Evolutionary conservation across 2,113 vertebrate genomes (phyloP).

Genomic region (Zingel zingel): DNA sequence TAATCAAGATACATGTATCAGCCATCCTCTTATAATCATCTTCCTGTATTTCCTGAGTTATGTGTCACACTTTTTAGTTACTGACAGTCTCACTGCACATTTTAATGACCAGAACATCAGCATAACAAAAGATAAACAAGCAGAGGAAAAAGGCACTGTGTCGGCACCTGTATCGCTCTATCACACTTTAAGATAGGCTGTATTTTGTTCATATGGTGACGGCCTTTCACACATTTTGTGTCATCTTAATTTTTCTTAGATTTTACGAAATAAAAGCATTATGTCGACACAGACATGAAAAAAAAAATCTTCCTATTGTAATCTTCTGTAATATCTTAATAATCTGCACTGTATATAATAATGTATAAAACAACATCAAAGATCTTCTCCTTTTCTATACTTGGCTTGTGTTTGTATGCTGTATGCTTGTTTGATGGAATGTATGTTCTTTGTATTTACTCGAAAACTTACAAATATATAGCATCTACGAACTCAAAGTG

Average conservation of each 20-base stretch:
- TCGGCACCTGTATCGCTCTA: conserved; percentile 25
- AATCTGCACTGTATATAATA: conserved; percentile 76
- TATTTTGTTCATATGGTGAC: conserved; percentile 44
- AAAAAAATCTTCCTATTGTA: conserved; percentile 31
- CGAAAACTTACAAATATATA: conserved; percentile 67
- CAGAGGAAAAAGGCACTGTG: conserved; percentile 28
- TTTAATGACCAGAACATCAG: conserved; percentile 61
- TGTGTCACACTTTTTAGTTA: conserved; percentile 58
- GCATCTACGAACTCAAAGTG: conserved; percentile 44
- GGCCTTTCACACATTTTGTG: conserved; percentile 37
- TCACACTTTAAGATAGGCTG: conserved; percentile 34
- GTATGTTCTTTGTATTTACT: conserved; percentile 70
- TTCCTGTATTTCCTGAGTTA: conserved; percentile 60
- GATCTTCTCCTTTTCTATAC: conserved; percentile 50
- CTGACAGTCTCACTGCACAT: conserved; percentile 44
- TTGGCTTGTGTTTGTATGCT: conserved; percentile 52
- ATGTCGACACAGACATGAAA: conserved; percentile 12
- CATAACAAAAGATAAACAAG: conserved; percentile 32
- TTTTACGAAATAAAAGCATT: conserved; percentile 38
- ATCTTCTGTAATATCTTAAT: conserved; percentile 56
- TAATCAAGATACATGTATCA: conserved; percentile 70
- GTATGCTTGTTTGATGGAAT: conserved; percentile 53
- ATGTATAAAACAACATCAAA: conserved; percentile 71
- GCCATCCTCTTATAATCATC: conserved; percentile 69
- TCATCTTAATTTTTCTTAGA: conserved; percentile 29